Percentiles rank a stretch among this genome's conserved stretches.
Conservation (phyloP, 92 coral and sea anemone species). For the Paramuricea clavata region DNA sequence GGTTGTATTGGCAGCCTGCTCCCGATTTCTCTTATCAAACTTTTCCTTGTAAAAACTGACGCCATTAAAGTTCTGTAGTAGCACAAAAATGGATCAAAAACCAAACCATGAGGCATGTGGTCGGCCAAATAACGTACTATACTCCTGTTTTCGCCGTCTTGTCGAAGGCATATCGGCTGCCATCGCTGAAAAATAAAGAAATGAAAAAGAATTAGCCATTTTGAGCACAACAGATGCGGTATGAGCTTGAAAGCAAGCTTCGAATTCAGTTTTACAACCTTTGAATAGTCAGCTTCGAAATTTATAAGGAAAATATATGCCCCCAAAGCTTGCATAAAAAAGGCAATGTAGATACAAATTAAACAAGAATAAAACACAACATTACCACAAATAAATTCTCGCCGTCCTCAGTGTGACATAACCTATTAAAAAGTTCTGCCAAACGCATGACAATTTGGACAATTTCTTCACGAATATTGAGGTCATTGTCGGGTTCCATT, state of each 20-base stretch:
- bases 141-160: constrained; percentile 72
- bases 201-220: not conserved
- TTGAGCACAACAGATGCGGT: not conserved
- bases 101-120: constrained; percentile 58
- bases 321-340: not conserved
- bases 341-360: not conserved
- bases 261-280: not conserved
- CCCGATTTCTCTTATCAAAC: constrained; percentile 91
- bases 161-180: constrained; percentile 41
- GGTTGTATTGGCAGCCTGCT: constrained; percentile 89
- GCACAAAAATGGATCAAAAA: constrained; percentile 14
- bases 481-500: constrained; percentile 4
- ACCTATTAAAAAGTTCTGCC: constrained; percentile 9
- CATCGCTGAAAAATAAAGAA: constrained; percentile 23
- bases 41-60: constrained; percentile 75
- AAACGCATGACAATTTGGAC: constrained; percentile 14
- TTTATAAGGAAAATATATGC: not conserved
- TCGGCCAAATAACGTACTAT: constrained; percentile 79
- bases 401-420: constrained; percentile 29
- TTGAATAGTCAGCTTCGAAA: not conserved
- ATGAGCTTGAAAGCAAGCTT: not conserved
- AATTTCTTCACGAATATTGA: constrained; percentile 37
- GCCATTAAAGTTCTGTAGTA: constrained; percentile 22
- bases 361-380: not conserved
- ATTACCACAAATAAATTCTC: constrained; percentile 30